Base-by-base conservation (phyloP, 2,888 invertebrate species). In the Chalcis sispes region DNA sequence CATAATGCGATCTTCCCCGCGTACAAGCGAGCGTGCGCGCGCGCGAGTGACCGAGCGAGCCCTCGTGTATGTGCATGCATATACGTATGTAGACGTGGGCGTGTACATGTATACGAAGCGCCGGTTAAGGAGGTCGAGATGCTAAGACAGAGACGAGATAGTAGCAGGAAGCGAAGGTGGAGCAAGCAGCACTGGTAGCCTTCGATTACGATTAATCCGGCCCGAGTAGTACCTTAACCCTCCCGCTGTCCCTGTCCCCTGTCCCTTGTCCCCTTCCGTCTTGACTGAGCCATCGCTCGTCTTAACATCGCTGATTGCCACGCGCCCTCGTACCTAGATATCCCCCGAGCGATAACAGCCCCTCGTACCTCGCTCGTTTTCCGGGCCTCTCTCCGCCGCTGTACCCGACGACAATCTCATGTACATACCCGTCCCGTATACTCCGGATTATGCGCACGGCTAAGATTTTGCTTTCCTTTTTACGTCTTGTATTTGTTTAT, bases 121-220 rank as follows among this genome's bases (percentile, higher is more conserved):
- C n/a, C 5, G 13, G 46, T 15, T 46, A 29, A 56, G 56, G 29
- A 18, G 29, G n/a, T n/a, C n/a, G n/a, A 15, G 29, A 2, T 15
- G 20, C 20, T 36, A 7, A 32, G 25, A 54, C n/a, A 29, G 27
- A 8, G n/a, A 4, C n/a, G 29, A 18, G 32, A 58, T 25, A 29
- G 62, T 13, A 18, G 20, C 5, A n/a, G 69, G 29, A 42, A 58
- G 27, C 2, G 23, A 15, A 25, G 1, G 25, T 0, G 50, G 25
- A 20, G 46, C 27, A 13, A n/a, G 13, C 18, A 52, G 15, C 32
- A 32, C 54, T 36, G 56, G n/a, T 58, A 27, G 56, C 46, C 72
- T 59, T 52, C 66, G 67, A 67, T 74, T 74, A 61, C 40, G 67
- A 74, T 74, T 74, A 66, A 73, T 73, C 42, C 50, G 5, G 46